Percentiles rank a stretch among this genome's conserved stretches.
These are phyloP conservation scores for Acromyrmex heyeri DNA, from an alignment of 1,140 invertebrate genomes.

Conservation along the genomic window DNA sequence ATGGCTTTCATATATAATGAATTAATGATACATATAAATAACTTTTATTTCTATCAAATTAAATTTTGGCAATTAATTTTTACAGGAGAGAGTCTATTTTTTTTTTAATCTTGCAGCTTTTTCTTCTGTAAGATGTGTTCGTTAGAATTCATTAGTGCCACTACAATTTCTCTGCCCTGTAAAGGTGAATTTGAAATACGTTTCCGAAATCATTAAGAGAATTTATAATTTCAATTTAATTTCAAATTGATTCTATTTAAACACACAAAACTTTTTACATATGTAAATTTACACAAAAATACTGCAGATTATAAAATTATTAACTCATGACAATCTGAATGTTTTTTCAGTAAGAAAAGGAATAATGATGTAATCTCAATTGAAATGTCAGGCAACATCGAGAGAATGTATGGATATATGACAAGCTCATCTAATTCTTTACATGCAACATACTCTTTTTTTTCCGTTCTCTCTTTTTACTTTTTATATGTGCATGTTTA, in stretches of 20 bases:
- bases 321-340: background rate
- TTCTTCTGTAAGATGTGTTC: no score
- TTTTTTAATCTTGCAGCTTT: no score
- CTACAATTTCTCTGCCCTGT: no score
- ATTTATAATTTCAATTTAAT: background rate
- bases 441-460: background rate
- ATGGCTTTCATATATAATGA: no score
- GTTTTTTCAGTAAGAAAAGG: background rate
- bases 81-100: no score
- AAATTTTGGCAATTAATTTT: background rate
- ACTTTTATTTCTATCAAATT: background rate
- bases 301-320: background rate
- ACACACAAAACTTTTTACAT: background rate
- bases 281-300: background rate
- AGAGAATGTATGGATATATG: background rate
- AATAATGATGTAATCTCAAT: constrained; percentile 28
- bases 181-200: background rate
- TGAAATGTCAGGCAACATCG: background rate
- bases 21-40: background rate
- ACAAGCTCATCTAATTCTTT: constrained; percentile 23
- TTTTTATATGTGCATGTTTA: background rate
- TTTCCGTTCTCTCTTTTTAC: background rate
- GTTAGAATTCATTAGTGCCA: no score
- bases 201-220: background rate
- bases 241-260: background rate